Evolutionary conservation across 1,140 invertebrate genomes (phyloP).

Genomic region (Samia ricini): DNA sequence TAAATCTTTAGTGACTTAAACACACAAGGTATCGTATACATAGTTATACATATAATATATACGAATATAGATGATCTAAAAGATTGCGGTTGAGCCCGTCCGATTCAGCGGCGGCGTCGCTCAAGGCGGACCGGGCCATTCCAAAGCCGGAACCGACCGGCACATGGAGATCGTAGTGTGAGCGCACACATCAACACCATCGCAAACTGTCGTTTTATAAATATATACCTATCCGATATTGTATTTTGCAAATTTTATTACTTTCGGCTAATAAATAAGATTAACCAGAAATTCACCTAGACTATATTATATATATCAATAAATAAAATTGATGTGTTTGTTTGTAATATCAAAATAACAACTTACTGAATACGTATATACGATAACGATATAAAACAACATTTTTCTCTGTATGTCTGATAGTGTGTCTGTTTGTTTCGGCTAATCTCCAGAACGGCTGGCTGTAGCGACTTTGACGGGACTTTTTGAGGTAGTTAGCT

Average conservation of each 20-base stretch:
- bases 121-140: slow-evolving; percentile 73
- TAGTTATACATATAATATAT: not conserved
- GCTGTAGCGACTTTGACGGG: too few species aligned
- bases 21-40: not conserved
- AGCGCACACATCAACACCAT: slow-evolving; percentile 29
- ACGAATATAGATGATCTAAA: slow-evolving; percentile 48
- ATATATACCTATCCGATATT: not conserved
- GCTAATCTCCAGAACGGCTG: too few species aligned
- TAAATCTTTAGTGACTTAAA: not conserved
- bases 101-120: slow-evolving; percentile 44
- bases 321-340: too few species aligned
- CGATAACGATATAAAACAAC: too few species aligned
- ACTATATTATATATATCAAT: too few species aligned
- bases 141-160: slow-evolving; percentile 62
- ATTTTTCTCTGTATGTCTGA: too few species aligned
- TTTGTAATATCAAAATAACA: too few species aligned
- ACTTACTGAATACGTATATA: too few species aligned
- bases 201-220: slow-evolving; percentile 27
- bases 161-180: slow-evolving; percentile 38
- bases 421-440: too few species aligned
- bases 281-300: too few species aligned
- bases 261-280: not conserved
- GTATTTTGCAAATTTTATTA: not conserved
- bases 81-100: slow-evolving; percentile 53
- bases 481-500: too few species aligned